phyloP scores from a whole-genome alignment of 2,797 vertebrate species.

The Moxostoma hubbsi region DNA sequence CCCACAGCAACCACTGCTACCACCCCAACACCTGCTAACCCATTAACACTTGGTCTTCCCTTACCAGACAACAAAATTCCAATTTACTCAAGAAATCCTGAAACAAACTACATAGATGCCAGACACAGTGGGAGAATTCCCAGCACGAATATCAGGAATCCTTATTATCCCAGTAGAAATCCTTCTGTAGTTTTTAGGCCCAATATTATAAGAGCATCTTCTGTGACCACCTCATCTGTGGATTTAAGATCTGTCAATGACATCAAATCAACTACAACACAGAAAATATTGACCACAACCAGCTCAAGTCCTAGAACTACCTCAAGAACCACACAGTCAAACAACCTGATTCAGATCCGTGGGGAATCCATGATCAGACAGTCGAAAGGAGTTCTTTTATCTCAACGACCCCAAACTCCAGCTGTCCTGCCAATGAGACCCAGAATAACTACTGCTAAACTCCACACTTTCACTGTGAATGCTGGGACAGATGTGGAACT shows the following conservation, averaged over 20 bases:
- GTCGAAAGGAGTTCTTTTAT: neutral
- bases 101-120: slow-evolving; percentile 80
- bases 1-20: slow-evolving; percentile 27
- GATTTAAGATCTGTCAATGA: slow-evolving; percentile 48
- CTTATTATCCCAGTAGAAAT: slow-evolving; percentile 59
- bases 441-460: slow-evolving; percentile 78
- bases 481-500: slow-evolving; percentile 80
- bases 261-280: slow-evolving; percentile 1
- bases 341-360: slow-evolving; percentile 54
- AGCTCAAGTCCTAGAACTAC: slow-evolving; percentile 39
- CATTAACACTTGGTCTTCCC: slow-evolving; percentile 55
- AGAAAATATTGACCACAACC: neutral
- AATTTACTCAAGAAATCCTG: slow-evolving; percentile 70
- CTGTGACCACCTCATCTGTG: slow-evolving; percentile 28
- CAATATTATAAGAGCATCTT: slow-evolving; percentile 26
- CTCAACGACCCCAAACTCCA: slow-evolving; percentile 59
- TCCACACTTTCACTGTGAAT: slow-evolving; percentile 76
- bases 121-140: slow-evolving; percentile 68
- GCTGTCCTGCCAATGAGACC: slow-evolving; percentile 65
- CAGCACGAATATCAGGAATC: slow-evolving; percentile 53
- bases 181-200: slow-evolving; percentile 62
- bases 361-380: slow-evolving; percentile 22
- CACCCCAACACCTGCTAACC: slow-evolving; percentile 33
- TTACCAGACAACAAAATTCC: slow-evolving; percentile 60
- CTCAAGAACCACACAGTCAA: slow-evolving; percentile 18